Conservation (phyloP, 2,797 vertebrate genomes). For the Falco concolor region DNA sequence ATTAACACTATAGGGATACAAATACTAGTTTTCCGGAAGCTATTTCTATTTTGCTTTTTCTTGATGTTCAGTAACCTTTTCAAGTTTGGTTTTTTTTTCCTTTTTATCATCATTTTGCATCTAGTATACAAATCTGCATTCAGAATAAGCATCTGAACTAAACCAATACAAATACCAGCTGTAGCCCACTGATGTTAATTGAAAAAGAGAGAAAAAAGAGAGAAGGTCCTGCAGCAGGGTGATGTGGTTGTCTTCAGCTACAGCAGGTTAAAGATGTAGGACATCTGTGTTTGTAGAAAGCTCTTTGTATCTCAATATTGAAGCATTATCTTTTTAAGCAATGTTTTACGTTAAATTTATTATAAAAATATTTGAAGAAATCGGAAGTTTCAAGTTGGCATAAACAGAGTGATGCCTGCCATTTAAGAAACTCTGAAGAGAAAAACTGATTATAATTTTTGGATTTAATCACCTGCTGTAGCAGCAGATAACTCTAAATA, state of each 20-base stretch:
- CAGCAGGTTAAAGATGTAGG: neutral
- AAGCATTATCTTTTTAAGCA: neutral
- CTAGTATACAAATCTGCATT: neutral
- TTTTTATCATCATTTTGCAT: neutral
- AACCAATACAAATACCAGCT: neutral
- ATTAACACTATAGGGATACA: constrained; percentile 73
- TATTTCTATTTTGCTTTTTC: constrained; percentile 62
- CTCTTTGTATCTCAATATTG: neutral
- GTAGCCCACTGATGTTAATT: neutral
- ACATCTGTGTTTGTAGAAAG: neutral
- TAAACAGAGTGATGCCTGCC: neutral
- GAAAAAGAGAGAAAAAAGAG: neutral
- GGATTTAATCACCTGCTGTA: neutral
- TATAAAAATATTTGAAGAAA: neutral
- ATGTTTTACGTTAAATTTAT: neutral
- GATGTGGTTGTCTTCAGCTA: neutral
- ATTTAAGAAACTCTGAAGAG: neutral
- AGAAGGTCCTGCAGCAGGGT: neutral
- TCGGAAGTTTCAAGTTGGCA: neutral
- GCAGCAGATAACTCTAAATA: neutral
- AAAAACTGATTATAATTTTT: neutral
- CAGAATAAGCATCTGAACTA: neutral
- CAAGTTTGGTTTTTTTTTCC: neutral
- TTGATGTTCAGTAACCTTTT: constrained; percentile 35
- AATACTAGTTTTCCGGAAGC: constrained; percentile 74